Percentiles rank a stretch among this genome's conserved stretches.
These are phyloP conservation scores for Campylorhamphus procurvoides DNA, from an alignment of 2,113 vertebrate species.

Conservation along the genomic window DNA sequence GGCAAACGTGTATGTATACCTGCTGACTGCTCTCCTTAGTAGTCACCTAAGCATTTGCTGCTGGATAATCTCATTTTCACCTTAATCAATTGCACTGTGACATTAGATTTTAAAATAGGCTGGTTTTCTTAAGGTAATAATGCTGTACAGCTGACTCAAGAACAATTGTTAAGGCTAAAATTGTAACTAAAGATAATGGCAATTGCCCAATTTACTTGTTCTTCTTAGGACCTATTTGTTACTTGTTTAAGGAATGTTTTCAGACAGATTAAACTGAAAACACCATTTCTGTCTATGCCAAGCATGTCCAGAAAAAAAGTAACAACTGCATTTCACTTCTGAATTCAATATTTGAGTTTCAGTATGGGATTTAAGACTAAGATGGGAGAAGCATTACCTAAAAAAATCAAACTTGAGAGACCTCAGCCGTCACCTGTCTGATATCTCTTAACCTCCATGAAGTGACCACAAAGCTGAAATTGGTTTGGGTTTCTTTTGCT, in stretches of 20 bases:
- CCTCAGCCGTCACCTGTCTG: not conserved
- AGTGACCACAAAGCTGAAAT: not conserved
- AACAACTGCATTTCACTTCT: not conserved
- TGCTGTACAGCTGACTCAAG: not conserved
- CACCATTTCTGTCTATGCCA: not conserved
- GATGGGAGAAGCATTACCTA: not conserved
- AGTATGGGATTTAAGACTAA: not conserved
- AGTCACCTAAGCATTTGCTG: not conserved
- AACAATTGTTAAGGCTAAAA: not conserved
- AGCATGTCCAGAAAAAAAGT: not conserved
- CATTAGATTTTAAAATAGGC: not conserved
- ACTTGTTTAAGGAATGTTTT: slow-evolving; percentile 2
- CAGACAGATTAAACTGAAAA: not conserved
- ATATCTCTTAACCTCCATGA: not conserved
- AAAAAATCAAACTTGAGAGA: not conserved
- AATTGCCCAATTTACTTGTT: not conserved
- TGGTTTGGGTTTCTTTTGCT: not conserved
- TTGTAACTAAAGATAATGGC: not conserved
- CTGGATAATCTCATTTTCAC: slow-evolving; percentile 2
- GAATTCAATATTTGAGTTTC: not conserved
- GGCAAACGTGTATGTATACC: not conserved
- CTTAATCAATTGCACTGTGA: not conserved
- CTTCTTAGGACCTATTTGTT: slow-evolving; percentile 11
- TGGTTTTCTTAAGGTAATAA: not conserved
- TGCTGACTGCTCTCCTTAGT: slow-evolving; percentile 17